These are phyloP conservation scores for Gymnoscopelus microlampas DNA, from an alignment of 2,797 vertebrate species.

Conservation along the genomic window DNA sequence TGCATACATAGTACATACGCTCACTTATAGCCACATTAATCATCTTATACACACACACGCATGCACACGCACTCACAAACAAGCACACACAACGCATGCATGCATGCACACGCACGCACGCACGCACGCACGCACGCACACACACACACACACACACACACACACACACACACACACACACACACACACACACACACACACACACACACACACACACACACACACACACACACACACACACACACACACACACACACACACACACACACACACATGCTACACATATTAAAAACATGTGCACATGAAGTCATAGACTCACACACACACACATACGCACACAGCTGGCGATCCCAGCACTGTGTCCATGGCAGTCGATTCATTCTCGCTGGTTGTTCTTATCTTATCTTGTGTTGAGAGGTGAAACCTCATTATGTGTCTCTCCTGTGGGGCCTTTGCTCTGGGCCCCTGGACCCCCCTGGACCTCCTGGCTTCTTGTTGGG, in stretches of 20 bases:
- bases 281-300: too few species aligned
- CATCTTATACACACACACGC: background rate
- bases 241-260: too few species aligned
- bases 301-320: too few species aligned
- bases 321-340: too few species aligned
- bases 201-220: background rate
- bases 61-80: slow-evolving; percentile 16
- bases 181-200: too few species aligned
- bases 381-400: too few species aligned
- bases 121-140: too few species aligned
- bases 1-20: background rate
- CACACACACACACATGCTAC: too few species aligned
- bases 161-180: slow-evolving; percentile 10
- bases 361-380: too few species aligned
- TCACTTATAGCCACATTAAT: slow-evolving; percentile 2
- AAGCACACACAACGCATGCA: background rate
- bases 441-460: background rate
- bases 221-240: background rate
- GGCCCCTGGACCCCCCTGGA: too few species aligned
- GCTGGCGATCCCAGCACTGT: too few species aligned
- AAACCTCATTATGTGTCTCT: background rate
- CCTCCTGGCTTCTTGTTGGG: background rate
- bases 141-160: slow-evolving; percentile 2
- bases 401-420: background rate
- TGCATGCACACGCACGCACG: background rate